Conservation (phyloP, 2,888 invertebrate species). For the Ptycholaimellus sp. region DNA sequence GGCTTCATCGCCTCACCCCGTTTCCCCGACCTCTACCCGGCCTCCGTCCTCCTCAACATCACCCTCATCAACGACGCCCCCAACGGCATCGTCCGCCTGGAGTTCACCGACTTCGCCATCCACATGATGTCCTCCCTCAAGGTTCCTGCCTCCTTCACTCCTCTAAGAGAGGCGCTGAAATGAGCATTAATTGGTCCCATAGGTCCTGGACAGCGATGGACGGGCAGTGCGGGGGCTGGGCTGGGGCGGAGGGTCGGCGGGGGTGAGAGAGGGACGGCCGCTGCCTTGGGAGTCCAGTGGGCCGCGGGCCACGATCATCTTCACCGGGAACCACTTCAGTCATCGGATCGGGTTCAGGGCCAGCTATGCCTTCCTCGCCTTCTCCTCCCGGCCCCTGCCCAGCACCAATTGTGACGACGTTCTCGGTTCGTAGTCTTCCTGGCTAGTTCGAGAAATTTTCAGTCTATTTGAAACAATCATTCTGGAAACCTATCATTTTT, state of each 20-base stretch:
- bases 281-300: conserved; percentile 4
- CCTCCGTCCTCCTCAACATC: conserved; percentile 4
- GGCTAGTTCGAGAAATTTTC: too few species aligned
- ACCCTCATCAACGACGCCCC: conserved; percentile 5
- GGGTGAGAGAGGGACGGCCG: conserved; percentile 1
- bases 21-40: conserved; percentile 5
- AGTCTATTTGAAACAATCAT: too few species aligned
- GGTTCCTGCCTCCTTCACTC: neutral
- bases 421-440: too few species aligned
- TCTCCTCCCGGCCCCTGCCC: conserved; percentile 2
- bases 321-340: conserved; percentile 4
- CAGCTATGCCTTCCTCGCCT: conserved; percentile 1
- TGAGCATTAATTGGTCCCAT: too few species aligned
- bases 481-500: too few species aligned
- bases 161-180: too few species aligned
- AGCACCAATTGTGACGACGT: too few species aligned
- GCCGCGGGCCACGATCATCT: conserved; percentile 1
- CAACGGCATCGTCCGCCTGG: conserved; percentile 3
- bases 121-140: conserved; percentile 2
- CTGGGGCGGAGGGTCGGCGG: neutral
- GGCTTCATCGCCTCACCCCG: neutral
- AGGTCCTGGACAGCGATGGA: too few species aligned
- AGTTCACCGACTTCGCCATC: conserved; percentile 5
- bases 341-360: conserved; percentile 5
- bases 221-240: too few species aligned